Conservation (phyloP, 2,113 vertebrate genomes). For the Pao palembangensis region DNA sequence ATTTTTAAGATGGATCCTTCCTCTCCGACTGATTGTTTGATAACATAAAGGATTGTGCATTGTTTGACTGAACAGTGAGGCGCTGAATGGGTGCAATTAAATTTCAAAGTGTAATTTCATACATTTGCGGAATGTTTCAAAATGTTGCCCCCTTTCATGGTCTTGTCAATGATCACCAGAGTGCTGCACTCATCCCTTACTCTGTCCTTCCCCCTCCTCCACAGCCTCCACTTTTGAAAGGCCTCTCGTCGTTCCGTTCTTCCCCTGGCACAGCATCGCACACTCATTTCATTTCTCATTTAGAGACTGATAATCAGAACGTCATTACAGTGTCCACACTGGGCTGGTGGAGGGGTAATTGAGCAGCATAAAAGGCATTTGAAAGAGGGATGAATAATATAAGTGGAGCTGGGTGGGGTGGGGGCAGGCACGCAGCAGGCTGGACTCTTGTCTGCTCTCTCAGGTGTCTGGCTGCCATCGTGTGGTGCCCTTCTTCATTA, state of each 20-base stretch:
- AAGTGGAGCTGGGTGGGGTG: slow-evolving; percentile 57
- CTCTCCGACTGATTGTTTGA: slow-evolving; percentile 57
- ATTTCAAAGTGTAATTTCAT: slow-evolving; percentile 72
- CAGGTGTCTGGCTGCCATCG: slow-evolving; percentile 72
- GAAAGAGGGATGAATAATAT: slow-evolving; percentile 75
- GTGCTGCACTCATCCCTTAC: slow-evolving; percentile 52
- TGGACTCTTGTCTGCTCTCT: slow-evolving; percentile 66
- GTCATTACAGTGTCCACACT: slow-evolving; percentile 93
- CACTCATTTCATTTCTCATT: slow-evolving; percentile 98
- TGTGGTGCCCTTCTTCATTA: slow-evolving; percentile 59
- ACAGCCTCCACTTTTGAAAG: slow-evolving; percentile 66
- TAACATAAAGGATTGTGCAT: slow-evolving; percentile 65
- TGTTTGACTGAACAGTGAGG: slow-evolving; percentile 53
- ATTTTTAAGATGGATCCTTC: slow-evolving; percentile 57
- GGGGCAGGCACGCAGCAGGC: slow-evolving; percentile 54
- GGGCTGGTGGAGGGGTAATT: slow-evolving; percentile 88
- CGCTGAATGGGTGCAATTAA: slow-evolving; percentile 74
- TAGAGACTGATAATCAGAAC: slow-evolving; percentile 99
- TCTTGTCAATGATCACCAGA: slow-evolving; percentile 60
- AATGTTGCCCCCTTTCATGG: slow-evolving; percentile 66
- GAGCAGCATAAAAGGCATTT: slow-evolving; percentile 81
- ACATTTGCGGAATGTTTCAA: slow-evolving; percentile 60
- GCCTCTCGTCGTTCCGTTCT: slow-evolving; percentile 64
- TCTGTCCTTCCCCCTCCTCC: slow-evolving; percentile 30
- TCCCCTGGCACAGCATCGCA: slow-evolving; percentile 74